Conservation (phyloP, 2,797 vertebrate genomes). For the Cynodonichthys magdalenae region DNA sequence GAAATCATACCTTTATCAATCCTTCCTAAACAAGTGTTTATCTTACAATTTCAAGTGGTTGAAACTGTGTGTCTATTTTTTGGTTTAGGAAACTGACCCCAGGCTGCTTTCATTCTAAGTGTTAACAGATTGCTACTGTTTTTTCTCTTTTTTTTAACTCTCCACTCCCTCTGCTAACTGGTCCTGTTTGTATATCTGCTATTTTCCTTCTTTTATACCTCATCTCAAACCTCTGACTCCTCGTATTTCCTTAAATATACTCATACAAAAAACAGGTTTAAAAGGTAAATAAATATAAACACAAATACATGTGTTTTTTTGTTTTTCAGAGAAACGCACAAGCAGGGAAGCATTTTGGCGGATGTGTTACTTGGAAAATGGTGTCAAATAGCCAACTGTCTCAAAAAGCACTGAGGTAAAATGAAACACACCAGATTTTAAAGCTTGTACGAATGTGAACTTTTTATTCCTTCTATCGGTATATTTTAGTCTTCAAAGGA, state of each 20-base stretch:
- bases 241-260: slow-evolving; percentile 21
- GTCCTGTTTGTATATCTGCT: slow-evolving; percentile 41
- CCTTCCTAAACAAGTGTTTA: slow-evolving; percentile 56
- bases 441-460: slow-evolving; percentile 71
- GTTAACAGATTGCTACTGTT: slow-evolving; percentile 67
- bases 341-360: slow-evolving; percentile 22
- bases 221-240: slow-evolving; percentile 8
- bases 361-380: slow-evolving; percentile 46
- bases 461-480: slow-evolving; percentile 59
- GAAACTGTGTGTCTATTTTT: slow-evolving; percentile 60
- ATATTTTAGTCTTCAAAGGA: slow-evolving; percentile 67
- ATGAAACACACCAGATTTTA: slow-evolving; percentile 61
- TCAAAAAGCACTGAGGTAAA: slow-evolving; percentile 59
- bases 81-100: slow-evolving; percentile 62
- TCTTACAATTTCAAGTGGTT: slow-evolving; percentile 66
- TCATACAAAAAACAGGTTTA: neutral
- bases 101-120: slow-evolving; percentile 65
- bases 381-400: slow-evolving; percentile 52
- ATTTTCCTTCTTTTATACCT: slow-evolving; percentile 12
- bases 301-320: neutral
- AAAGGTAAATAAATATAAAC: neutral
- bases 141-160: slow-evolving; percentile 54
- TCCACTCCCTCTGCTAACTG: slow-evolving; percentile 30
- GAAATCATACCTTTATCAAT: slow-evolving; percentile 43
- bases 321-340: slow-evolving; percentile 7